Evolutionary conservation across 2,888 invertebrate genomes (phyloP), one percentile per base, ranked within the genome.

Genomic region (Drosophila neoperkinsi): DNA sequence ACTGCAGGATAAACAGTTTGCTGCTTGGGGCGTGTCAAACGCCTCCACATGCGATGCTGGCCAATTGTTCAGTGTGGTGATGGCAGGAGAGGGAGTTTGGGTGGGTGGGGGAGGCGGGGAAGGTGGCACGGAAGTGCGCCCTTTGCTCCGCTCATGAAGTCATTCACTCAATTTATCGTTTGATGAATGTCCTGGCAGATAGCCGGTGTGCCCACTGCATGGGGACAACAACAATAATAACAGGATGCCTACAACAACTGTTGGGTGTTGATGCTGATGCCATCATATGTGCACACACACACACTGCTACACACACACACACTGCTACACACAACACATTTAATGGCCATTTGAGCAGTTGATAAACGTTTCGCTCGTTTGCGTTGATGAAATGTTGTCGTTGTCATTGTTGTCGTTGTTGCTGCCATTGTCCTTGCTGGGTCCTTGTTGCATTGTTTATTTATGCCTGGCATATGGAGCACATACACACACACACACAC

Each of bases 291-390:
- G 34, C 77, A 60, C 59, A 57, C 70, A 28, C 80, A 77, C 92
- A 91, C 11, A 43, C 43, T 21, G 21, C 5, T 11, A 13, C 13
- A 34, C 34, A 33, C 80, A 77, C 77, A 90, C 82, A 82, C 11
- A 43, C 43, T 21, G 21, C 5, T 11, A 13, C 13, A 34, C 77
- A 90, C 82, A 82, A 91, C 92, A 93, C 92, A 91, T 92, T 93
- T 92, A 92, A 92, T 92, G 92, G 92, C 88, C 91, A 91, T 93
- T 92, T 92, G 93, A 93, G 91, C 92, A 91, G 91, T 91, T 93
- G 92, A 92, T 93, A 92, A 92, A 92, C 93, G 92, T 90, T 91
- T 88, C 87, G 86, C 90, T 85, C 81, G 91, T 85, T 89, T 90
- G 80, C 82, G 84, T 82, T 87, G 87, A 83, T 88, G 90, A 90